phyloP scores from a whole-genome alignment of 2,888 invertebrate genomes.

The Aromia moschata region DNA sequence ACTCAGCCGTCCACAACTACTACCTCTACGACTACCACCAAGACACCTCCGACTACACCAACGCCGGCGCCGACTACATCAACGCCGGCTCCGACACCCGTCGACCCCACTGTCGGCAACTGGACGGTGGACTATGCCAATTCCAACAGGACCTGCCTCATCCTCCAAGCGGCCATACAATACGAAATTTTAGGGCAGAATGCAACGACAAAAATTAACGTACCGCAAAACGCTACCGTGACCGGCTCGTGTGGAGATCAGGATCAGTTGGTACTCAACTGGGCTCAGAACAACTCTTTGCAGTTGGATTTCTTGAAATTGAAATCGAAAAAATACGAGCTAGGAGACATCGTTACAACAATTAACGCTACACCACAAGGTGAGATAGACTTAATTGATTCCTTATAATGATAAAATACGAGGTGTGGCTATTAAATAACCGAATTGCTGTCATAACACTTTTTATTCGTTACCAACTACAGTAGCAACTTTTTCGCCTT shows the following conservation, averaged over 20 bases:
- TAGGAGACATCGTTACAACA: slow-evolving; percentile 34
- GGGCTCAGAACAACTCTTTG: slow-evolving; percentile 51
- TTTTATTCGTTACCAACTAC: too few relatives aligned
- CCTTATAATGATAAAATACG: too few relatives aligned
- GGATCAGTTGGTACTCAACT: slow-evolving; percentile 58
- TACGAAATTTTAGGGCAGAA: slow-evolving; percentile 67
- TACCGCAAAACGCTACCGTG: slow-evolving; percentile 61
- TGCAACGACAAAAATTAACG: slow-evolving; percentile 53
- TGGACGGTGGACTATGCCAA: slow-evolving; percentile 64
- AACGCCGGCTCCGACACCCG: slow-evolving; percentile 48
- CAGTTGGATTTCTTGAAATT: slow-evolving; percentile 42
- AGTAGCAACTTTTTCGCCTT: too few relatives aligned
- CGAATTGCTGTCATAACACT: too few relatives aligned
- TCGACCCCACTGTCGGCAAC: slow-evolving; percentile 60
- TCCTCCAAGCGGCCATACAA: slow-evolving; percentile 73
- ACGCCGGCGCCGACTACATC: slow-evolving; percentile 51
- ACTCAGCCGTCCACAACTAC: slow-evolving; percentile 23
- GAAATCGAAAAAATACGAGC: slow-evolving; percentile 43
- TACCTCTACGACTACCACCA: slow-evolving; percentile 55
- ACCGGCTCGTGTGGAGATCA: slow-evolving; percentile 61
- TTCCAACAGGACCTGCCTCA: slow-evolving; percentile 67
- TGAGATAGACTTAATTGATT: too few relatives aligned
- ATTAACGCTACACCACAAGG: slow-evolving; percentile 26
- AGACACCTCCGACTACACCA: slow-evolving; percentile 51
- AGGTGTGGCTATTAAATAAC: too few relatives aligned